Evolutionary conservation across 2,797 vertebrate species (phyloP).

Genomic region (Clamator glandarius): DNA sequence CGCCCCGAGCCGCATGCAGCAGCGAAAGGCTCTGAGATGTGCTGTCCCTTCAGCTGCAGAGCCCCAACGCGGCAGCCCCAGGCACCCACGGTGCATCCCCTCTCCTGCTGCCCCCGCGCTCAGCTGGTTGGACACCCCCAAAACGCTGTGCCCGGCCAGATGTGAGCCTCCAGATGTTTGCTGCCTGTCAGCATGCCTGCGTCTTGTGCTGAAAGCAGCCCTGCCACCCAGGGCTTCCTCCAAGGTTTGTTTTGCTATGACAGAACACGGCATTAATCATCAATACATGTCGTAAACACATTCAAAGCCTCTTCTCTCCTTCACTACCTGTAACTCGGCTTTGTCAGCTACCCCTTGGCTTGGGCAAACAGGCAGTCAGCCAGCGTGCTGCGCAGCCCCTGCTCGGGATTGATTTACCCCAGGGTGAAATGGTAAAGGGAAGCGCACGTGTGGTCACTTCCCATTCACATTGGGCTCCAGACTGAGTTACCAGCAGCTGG

Average conservation of each 20-base stretch:
- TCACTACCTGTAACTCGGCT: neutral
- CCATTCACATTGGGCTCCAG: neutral
- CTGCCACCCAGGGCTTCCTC: neutral
- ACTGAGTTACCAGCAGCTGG: fast-evolving
- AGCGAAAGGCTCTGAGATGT: neutral
- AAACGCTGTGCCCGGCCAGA: neutral
- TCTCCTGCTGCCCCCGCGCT: neutral
- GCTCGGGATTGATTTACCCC: neutral
- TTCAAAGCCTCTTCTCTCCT: neutral
- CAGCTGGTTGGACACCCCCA: neutral
- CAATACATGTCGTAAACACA: neutral
- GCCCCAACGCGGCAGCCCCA: neutral
- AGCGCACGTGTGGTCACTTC: neutral
- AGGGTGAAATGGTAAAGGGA: neutral
- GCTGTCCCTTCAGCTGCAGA: neutral
- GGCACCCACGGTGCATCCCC: neutral
- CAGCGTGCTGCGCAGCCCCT: fast-evolving
- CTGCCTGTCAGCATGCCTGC: neutral
- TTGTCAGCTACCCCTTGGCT: neutral
- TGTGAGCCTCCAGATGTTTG: fast-evolving
- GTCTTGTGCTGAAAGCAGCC: neutral
- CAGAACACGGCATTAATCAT: neutral
- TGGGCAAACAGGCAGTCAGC: neutral
- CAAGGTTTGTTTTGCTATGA: neutral
- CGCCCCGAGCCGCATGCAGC: neutral